These are phyloP conservation scores for Seriola dumerili DNA, from an alignment of 2,113 vertebrate species.

Conservation along the genomic window DNA sequence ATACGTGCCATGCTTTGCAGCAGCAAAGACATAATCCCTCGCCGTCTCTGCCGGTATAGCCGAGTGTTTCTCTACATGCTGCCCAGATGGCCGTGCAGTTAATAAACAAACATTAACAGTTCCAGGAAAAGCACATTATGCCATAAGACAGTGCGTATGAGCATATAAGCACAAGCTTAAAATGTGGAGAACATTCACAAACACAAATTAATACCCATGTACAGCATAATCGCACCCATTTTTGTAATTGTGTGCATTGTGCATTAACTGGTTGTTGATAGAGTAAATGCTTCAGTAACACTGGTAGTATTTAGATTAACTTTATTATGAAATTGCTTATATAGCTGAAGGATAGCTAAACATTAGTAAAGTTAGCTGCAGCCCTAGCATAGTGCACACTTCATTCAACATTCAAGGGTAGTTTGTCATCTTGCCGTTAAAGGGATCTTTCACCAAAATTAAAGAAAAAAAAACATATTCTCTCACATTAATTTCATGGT, in stretches of 20 bases:
- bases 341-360: too few relatives aligned
- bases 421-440: too few relatives aligned
- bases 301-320: neutral
- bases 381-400: too few relatives aligned
- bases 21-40: slow-evolving; percentile 12
- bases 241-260: neutral
- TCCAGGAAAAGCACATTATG: slow-evolving; percentile 22
- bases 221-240: neutral
- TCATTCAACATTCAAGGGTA: too few relatives aligned
- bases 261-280: neutral
- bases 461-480: too few relatives aligned
- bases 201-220: neutral
- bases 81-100: neutral
- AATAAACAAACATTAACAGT: slow-evolving; percentile 32
- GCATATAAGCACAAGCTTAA: neutral
- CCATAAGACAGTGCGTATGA: neutral
- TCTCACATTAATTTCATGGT: too few relatives aligned
- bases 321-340: neutral
- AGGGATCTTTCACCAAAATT: too few relatives aligned
- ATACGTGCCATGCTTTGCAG: neutral
- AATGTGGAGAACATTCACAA: neutral
- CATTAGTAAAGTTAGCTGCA: too few relatives aligned
- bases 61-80: neutral
- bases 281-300: neutral
- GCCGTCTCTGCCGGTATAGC: neutral